A percentile compares a stretch with the other conserved stretches of the same genome.
phyloP scores from a whole-genome alignment of 2,113 vertebrate species.

The Diglossa brunneiventris region DNA sequence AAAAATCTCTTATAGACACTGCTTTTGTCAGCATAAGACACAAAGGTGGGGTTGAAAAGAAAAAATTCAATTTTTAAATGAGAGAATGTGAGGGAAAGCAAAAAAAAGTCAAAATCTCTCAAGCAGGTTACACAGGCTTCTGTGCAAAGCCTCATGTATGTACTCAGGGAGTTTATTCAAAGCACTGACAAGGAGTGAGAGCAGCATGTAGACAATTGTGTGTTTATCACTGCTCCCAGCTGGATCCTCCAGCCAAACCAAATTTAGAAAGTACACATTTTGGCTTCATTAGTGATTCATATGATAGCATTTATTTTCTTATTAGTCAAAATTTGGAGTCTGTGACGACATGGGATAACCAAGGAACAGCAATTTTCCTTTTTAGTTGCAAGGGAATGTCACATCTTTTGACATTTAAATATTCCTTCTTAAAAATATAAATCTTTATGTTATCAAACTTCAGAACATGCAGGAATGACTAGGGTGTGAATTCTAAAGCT shows the following conservation, averaged over 20 bases:
- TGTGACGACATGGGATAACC: neutral
- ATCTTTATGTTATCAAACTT: neutral
- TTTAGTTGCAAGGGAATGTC: neutral
- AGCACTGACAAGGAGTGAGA: neutral
- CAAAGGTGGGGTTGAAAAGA: neutral
- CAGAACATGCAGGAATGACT: neutral
- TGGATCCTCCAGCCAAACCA: neutral
- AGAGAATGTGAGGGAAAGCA: neutral
- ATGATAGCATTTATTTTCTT: neutral
- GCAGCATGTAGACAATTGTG: neutral
- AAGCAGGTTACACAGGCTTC: neutral
- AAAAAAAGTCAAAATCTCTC: neutral
- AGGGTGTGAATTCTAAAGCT: neutral
- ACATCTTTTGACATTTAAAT: neutral
- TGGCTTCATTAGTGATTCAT: neutral
- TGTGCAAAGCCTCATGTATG: neutral
- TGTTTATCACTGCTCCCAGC: neutral
- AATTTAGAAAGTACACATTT: neutral
- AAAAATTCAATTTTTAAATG: neutral
- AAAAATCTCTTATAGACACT: neutral
- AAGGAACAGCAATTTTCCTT: neutral
- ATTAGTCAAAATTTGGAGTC: neutral
- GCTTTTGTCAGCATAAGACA: neutral
- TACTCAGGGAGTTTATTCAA: neutral
- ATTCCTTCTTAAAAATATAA: neutral